These are phyloP conservation scores for Tipula lateralis DNA, from an alignment of 2,888 invertebrate species.

Conservation along the genomic window DNA sequence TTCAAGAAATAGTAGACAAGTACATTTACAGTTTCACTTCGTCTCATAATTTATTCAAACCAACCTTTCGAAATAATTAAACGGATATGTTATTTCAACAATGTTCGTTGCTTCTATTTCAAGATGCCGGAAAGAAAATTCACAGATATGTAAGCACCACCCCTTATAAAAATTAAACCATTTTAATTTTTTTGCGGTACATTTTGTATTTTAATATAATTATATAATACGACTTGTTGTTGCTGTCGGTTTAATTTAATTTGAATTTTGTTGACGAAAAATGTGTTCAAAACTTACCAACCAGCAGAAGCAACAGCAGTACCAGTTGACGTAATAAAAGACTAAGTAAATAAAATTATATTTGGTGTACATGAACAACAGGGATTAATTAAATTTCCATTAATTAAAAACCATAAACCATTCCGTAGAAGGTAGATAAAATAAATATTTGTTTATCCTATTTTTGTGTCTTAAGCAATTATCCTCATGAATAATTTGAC, in stretches of 20 bases:
- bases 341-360: not conserved
- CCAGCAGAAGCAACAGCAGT: not conserved
- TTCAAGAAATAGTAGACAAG: no score
- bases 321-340: no score
- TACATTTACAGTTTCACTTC: no score
- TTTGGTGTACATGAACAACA: not conserved
- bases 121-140: not conserved
- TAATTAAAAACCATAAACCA: not conserved
- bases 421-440: not conserved
- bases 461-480: not conserved
- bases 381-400: not conserved
- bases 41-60: no score
- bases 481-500: not conserved
- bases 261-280: not conserved
- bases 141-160: not conserved
- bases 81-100: no score
- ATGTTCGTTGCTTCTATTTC: no score
- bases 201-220: not conserved
- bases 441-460: not conserved
- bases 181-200: not conserved
- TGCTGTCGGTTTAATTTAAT: not conserved
- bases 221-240: not conserved
- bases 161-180: not conserved
- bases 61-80: no score
- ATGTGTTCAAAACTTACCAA: not conserved